These are phyloP conservation scores for Chanos chanos DNA, from an alignment of 2,797 vertebrate species.

Conservation along the genomic window DNA sequence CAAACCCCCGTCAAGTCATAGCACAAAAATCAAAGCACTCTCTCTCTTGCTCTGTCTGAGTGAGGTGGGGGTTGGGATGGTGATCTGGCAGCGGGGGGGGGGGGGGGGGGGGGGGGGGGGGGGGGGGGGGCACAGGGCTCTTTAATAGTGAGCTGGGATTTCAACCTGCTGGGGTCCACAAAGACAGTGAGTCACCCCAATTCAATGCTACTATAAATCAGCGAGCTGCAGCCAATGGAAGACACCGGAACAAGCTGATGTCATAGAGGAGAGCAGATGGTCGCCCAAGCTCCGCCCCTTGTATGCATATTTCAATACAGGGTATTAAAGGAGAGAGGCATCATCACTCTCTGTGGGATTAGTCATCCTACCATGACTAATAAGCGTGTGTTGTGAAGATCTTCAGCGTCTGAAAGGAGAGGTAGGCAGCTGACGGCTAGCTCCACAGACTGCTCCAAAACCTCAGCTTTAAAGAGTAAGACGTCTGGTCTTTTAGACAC, in stretches of 20 bases:
- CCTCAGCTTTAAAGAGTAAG: too few relatives aligned
- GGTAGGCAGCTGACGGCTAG: too few relatives aligned
- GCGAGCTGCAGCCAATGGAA: slow-evolving; percentile 38
- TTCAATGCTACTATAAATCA: slow-evolving; percentile 46
- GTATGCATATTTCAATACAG: slow-evolving; percentile 37
- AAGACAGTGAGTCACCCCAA: slow-evolving; percentile 53
- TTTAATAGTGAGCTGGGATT: too few relatives aligned
- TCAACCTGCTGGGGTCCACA: slow-evolving; percentile 53
- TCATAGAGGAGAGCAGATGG: slow-evolving; percentile 45
- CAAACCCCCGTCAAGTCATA: slow-evolving; percentile 54
- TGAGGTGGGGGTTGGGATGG: too few relatives aligned
- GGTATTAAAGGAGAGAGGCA: slow-evolving; percentile 32
- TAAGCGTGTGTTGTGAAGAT: too few relatives aligned
- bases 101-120: slow-evolving; percentile 22
- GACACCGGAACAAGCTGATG: slow-evolving; percentile 39
- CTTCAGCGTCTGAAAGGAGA: too few relatives aligned
- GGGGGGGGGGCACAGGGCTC: slow-evolving; percentile 25
- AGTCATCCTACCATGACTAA: too few relatives aligned
- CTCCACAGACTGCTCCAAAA: too few relatives aligned
- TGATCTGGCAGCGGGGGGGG: not conserved
- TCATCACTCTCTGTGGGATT: slow-evolving; percentile 36
- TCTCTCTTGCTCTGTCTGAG: slow-evolving; percentile 27
- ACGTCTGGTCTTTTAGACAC: too few relatives aligned
- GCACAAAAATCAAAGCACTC: slow-evolving; percentile 58
- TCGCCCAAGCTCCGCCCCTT: slow-evolving; percentile 22